Base-by-base conservation (phyloP, 2,113 vertebrate species). In the Fulica atra region DNA sequence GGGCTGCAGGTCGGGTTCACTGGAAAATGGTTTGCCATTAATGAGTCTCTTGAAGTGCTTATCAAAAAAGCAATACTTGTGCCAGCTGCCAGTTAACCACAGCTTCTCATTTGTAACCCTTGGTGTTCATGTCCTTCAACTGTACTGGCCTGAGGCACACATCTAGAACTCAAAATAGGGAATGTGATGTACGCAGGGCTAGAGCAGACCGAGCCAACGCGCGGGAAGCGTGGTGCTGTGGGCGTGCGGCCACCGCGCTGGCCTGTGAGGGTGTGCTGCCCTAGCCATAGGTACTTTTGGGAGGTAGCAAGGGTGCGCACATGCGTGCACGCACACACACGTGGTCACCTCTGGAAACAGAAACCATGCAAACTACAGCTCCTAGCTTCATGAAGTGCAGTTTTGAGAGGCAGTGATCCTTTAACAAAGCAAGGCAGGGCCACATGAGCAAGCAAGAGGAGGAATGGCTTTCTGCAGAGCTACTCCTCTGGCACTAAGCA, bases 241-340 rank as follows among this genome's bases (percentile, higher is more conserved):
- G 26, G 14, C 7, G 0, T 8, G 35, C 10, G 7, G n/a, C 51
- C 0, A 0, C 35, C 14, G 3, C 3, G 0, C 17, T 2, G 0
- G 9, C 8, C 46, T 44, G 6, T 16, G 56, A n/a, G 23, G 4
- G 36, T 9, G 24, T 2, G 26, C 54, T 70, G 57, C n/a, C 29
- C 25, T 20, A 0, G 10, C 15, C 13, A 0, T 5, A 40, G 59
- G 3, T 9, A 2, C 4, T 40, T n/a, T 69, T 25, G 42, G 48
- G 3, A 14, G 57, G 68, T 11, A 24, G 50, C 61, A 40, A 48
- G 26, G 31, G 11, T 5, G 4, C 31, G 24, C 42, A 13, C 1
- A 28, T 28, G 26, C 13, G 10, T 48, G 11, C 40, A 35, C 14
- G 12, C 17, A 5, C 9, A 33, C 17, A 6, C 57, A 29, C 0